Evolutionary conservation across 2,888 invertebrate genomes (phyloP).

Genomic region (Fragum whitleyi): DNA sequence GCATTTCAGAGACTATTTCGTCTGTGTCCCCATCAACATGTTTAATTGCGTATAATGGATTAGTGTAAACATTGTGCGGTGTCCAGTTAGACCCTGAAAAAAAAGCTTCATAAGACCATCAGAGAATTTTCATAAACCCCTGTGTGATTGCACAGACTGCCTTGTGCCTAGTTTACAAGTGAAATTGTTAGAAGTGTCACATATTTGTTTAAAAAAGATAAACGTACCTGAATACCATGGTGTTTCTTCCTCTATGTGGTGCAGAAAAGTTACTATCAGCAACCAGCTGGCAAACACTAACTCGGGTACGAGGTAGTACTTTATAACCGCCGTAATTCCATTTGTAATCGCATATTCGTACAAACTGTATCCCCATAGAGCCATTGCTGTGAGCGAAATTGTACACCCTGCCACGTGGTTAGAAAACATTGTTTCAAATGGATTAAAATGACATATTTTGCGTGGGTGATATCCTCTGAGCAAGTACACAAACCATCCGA

Average conservation of each 20-base stretch:
- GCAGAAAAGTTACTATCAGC: conserved; percentile 83
- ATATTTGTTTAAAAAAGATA: not conserved
- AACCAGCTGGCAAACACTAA: conserved; percentile 80
- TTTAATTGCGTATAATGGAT: too few relatives aligned
- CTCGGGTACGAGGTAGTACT: conserved; percentile 78
- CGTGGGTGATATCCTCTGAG: conserved; percentile 79
- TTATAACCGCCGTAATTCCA: conserved; percentile 71
- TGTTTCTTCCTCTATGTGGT: conserved; percentile 81
- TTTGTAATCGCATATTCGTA: conserved; percentile 65
- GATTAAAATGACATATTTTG: conserved; percentile 74
- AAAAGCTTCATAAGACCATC: too few relatives aligned
- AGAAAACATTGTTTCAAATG: conserved; percentile 71
- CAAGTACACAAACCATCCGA: conserved; percentile 82
- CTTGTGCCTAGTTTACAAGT: too few relatives aligned
- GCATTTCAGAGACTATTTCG: too few relatives aligned
- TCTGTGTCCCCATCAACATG: too few relatives aligned
- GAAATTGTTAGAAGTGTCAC: too few relatives aligned
- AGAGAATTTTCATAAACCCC: too few relatives aligned
- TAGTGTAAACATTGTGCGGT: too few relatives aligned
- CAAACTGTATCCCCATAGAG: conserved; percentile 67
- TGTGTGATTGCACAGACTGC: too few relatives aligned
- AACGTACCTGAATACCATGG: conserved; percentile 79
- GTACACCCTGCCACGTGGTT: conserved; percentile 71
- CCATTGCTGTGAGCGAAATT: conserved; percentile 67
- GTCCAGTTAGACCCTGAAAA: too few relatives aligned